Evolutionary conservation across 2,797 vertebrate genomes (phyloP).

Genomic region (Denticeps clupeoides): DNA sequence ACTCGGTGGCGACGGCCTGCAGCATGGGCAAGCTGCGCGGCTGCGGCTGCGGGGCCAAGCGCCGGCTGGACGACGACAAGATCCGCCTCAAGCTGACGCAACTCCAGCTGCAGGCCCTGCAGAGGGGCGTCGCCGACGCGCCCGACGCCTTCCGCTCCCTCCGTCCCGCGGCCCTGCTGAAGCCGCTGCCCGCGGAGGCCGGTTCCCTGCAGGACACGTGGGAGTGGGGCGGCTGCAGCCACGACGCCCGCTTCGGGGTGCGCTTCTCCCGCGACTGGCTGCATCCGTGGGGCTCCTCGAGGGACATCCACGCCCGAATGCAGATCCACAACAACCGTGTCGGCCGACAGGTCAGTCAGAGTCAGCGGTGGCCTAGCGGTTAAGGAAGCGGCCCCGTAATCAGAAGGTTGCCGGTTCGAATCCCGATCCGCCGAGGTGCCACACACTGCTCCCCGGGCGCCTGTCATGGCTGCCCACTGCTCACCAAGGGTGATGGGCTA

Average conservation of each 20-base stretch:
- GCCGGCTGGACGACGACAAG: slow-evolving; percentile 71
- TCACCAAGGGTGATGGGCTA: too few species aligned
- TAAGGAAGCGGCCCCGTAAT: too few species aligned
- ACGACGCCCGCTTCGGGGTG: slow-evolving; percentile 77
- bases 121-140: slow-evolving; percentile 55
- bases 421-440: too few species aligned
- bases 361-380: neutral
- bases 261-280: slow-evolving; percentile 86
- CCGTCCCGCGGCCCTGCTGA: slow-evolving; percentile 49
- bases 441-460: too few species aligned
- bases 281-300: slow-evolving; percentile 74
- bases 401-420: too few species aligned
- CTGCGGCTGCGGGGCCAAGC: slow-evolving; percentile 78
- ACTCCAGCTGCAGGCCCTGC: slow-evolving; percentile 77
- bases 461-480: too few species aligned
- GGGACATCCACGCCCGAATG: slow-evolving; percentile 86
- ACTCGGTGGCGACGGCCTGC: slow-evolving; percentile 84
- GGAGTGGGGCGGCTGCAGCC: slow-evolving; percentile 89
- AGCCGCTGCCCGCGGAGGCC: slow-evolving; percentile 57
- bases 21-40: slow-evolving; percentile 82
- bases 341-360: slow-evolving; percentile 70
- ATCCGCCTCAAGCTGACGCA: slow-evolving; percentile 77
- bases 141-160: slow-evolving; percentile 50
- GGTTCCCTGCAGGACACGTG: slow-evolving; percentile 75
- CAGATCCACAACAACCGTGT: slow-evolving; percentile 84